Evolutionary conservation across 2,797 vertebrate species (phyloP).

Genomic region (Ctenopoma kingsleyae): DNA sequence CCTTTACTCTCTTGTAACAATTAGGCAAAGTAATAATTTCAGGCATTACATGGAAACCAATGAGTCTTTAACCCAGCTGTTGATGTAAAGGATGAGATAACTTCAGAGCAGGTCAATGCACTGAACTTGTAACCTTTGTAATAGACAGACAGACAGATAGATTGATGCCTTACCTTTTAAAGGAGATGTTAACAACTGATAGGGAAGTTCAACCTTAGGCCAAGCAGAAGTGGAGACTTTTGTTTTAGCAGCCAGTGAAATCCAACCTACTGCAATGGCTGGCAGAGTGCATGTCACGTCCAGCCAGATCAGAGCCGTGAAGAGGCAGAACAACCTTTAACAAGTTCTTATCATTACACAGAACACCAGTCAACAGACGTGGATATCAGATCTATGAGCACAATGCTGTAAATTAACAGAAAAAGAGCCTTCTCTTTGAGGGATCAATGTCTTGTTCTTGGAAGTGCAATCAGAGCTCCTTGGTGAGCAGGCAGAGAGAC

Average conservation of each 20-base stretch:
- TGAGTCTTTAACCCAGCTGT: conserved; percentile 87
- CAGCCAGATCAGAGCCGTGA: conserved; percentile 66
- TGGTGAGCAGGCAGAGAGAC: conserved; percentile 64
- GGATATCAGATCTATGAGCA: conserved; percentile 82
- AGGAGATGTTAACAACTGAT: conserved; percentile 27
- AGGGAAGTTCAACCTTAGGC: conserved; percentile 44
- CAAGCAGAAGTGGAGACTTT: conserved; percentile 63
- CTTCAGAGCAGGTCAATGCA: conserved; percentile 63
- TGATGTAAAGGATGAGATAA: conserved; percentile 78
- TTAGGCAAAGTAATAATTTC: conserved; percentile 94
- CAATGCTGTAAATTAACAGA: conserved; percentile 87
- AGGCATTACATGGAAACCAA: conserved; percentile 93
- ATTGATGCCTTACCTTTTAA: conserved; percentile 23
- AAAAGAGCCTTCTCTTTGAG: conserved; percentile 87
- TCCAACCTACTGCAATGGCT: conserved; percentile 60
- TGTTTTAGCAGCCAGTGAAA: conserved; percentile 82
- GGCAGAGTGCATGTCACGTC: conserved; percentile 57
- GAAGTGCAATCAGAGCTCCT: conserved; percentile 88
- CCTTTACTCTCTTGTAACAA: conserved; percentile 89
- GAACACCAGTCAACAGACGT: conserved; percentile 81
- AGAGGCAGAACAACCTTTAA: conserved; percentile 68
- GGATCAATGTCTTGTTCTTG: conserved; percentile 90
- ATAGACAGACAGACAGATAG: neutral
- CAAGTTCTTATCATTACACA: conserved; percentile 81
- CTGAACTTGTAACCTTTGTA: conserved; percentile 64